Conservation (phyloP, 2,888 invertebrate genomes). For the Malacosoma neustria region DNA sequence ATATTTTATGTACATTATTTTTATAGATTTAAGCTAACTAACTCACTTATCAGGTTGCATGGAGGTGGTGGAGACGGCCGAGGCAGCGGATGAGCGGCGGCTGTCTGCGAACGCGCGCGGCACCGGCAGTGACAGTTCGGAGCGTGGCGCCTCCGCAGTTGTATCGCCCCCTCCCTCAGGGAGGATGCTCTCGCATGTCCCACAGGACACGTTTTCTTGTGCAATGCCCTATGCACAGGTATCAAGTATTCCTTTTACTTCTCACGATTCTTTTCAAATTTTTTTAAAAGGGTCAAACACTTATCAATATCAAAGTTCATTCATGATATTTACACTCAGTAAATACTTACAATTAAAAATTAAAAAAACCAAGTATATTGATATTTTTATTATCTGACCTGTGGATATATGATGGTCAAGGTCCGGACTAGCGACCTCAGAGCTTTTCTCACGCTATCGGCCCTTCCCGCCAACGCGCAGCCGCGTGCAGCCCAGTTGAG, state of each 20-base stretch:
- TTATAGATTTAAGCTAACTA: too few relatives aligned
- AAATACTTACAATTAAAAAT: too few relatives aligned
- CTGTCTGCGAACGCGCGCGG: conserved; percentile 90
- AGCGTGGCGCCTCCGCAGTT: conserved; percentile 38
- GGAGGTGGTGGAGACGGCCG: conserved; percentile 58
- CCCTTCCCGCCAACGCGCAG: conserved; percentile 54
- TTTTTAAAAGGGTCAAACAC: too few relatives aligned
- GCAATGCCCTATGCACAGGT: conserved; percentile 24
- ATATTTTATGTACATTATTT: too few relatives aligned
- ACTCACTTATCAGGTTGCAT: conserved; percentile 59
- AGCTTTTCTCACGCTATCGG: conserved; percentile 60
- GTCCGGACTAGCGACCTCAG: conserved; percentile 48
- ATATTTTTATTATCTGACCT: too few relatives aligned
- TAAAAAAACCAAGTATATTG: too few relatives aligned
- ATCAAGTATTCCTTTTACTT: too few relatives aligned
- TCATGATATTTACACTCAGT: too few relatives aligned
- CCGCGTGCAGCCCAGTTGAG: conserved; percentile 62
- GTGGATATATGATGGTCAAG: conserved; percentile 42
- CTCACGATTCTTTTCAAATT: too few relatives aligned
- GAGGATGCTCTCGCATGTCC: conserved; percentile 28
- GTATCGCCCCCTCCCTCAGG: conserved; percentile 12
- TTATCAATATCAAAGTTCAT: too few relatives aligned
- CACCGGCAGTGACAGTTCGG: conserved; percentile 64
- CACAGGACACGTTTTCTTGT: conserved; percentile 34
- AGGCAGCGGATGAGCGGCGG: conserved; percentile 79